Percentiles rank a stretch among this genome's conserved stretches.
Evolutionary conservation across 2,113 vertebrate species (phyloP).

Genomic region (Dromaius novaehollandiae): DNA sequence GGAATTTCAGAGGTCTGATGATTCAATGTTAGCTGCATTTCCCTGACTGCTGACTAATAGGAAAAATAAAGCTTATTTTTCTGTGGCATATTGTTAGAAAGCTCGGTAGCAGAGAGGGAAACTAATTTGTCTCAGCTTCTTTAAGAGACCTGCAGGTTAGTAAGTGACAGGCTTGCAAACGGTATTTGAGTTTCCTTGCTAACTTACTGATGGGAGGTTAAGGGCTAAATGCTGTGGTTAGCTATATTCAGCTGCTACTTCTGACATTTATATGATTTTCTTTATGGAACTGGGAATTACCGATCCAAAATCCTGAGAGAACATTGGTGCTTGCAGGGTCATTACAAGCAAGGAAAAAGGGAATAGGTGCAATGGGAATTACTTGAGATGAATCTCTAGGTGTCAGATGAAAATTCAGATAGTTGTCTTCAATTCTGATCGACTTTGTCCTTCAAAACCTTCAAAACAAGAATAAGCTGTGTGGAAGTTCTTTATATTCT

Average conservation of each 20-base stretch:
- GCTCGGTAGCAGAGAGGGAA: background rate
- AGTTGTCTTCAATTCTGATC: background rate
- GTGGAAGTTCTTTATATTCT: background rate
- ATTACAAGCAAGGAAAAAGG: background rate
- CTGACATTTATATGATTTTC: background rate
- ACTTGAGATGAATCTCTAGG: background rate
- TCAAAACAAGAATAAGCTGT: background rate
- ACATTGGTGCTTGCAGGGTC: fast-evolving
- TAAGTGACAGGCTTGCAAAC: background rate
- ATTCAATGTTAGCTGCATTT: background rate
- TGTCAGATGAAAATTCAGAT: background rate
- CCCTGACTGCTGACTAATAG: background rate
- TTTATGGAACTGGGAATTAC: background rate
- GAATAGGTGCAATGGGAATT: background rate
- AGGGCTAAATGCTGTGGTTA: background rate
- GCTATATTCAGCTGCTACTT: background rate
- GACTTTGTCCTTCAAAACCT: background rate
- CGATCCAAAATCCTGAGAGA: background rate
- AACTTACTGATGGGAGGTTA: background rate
- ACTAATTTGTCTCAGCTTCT: background rate
- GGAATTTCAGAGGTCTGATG: background rate
- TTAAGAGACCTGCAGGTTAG: background rate
- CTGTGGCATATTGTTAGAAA: background rate
- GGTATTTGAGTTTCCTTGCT: background rate
- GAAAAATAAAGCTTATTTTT: background rate